Base-by-base conservation (phyloP, 2,888 invertebrate species). In the Nasonia oneida region DNA sequence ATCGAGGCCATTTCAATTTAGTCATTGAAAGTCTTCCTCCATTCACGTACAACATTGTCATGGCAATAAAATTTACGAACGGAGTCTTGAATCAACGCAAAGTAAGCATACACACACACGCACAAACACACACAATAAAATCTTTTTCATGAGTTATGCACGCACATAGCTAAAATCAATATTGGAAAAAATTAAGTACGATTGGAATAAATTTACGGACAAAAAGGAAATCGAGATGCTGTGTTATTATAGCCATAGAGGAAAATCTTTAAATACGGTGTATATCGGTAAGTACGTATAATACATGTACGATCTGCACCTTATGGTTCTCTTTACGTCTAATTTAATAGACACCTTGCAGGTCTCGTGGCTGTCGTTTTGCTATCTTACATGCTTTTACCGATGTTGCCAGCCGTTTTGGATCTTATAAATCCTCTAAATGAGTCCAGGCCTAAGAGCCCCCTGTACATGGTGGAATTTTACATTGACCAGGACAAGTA, bases 401-500 rank as follows among this genome's bases (percentile, higher is more conserved):
- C 83, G 33, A 23, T 78, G 10, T 14, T 12, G 12, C 89, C 89
- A 23, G 80, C 84, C 33, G 39, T 87, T 1, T 37, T 88, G 74
- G 89, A 89, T 42, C 37, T 85, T 18, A 12, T 88, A 5, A 18
- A 61, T 10, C 88, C 89, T 2, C 10, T 85, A 5, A 89, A 89
- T 37, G 87, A 84, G 79, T 84, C 89, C n/a, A 81, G 87, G 37
- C 78, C 79, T 18, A 86, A 78, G 12, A 67, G 81, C 57, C 87
- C 74, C 29, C 73, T 89, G 5, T 87, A 85, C 29, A 79, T 87
- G 42, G 82, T 85, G 1, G 88, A 89, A 71, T 89, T 89, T 50
- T 87, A 84, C 23, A 80, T 89, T 18, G 87, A 89, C 75, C 79
- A 84, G 8, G 81, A 88, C n/a, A 87, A 88, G 71, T 87, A 88